A percentile compares a stretch with the other conserved stretches of the same genome.
Evolutionary conservation across 2,888 invertebrate genomes (phyloP).

Genomic region (Elegia similella): DNA sequence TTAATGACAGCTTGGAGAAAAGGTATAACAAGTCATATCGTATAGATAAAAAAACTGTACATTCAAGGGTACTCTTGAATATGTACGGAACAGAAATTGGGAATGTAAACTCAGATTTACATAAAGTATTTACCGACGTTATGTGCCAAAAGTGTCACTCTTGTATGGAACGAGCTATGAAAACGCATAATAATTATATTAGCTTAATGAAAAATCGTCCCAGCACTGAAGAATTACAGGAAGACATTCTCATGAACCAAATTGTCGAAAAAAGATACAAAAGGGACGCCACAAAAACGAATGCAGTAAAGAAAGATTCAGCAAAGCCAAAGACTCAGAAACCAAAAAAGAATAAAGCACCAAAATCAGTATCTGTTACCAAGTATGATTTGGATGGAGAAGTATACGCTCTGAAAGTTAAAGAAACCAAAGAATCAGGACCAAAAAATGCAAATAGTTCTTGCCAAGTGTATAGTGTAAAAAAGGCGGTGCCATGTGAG

Average conservation of each 20-base stretch:
- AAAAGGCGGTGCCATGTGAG: constrained; percentile 51
- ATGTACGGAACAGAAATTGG: constrained; percentile 33
- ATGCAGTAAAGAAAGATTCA: constrained; percentile 16
- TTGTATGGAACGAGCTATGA: constrained; percentile 55
- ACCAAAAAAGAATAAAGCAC: constrained; percentile 35
- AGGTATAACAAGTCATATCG: constrained; percentile 18
- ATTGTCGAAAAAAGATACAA: constrained; percentile 33
- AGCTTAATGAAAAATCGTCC: constrained; percentile 25
- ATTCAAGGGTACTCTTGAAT: constrained; percentile 37
- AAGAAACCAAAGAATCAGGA: constrained; percentile 36
- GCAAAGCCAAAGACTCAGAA: constrained; percentile 32
- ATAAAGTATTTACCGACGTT: constrained; percentile 40
- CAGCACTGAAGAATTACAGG: constrained; percentile 32
- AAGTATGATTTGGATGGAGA: constrained; percentile 52
- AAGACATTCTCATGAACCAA: constrained; percentile 34
- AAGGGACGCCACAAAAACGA: constrained; percentile 29
- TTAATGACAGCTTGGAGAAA: neutral
- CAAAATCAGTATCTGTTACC: constrained; percentile 45
- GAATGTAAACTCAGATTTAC: constrained; percentile 35
- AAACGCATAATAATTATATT: constrained; percentile 34
- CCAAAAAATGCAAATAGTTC: constrained; percentile 28
- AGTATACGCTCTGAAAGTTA: constrained; percentile 57
- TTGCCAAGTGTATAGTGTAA: constrained; percentile 57
- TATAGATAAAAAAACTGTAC: constrained; percentile 28
- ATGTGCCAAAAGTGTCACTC: constrained; percentile 43